Base-by-base conservation (phyloP, 2,113 vertebrate species). In the Dromas ardeola region DNA sequence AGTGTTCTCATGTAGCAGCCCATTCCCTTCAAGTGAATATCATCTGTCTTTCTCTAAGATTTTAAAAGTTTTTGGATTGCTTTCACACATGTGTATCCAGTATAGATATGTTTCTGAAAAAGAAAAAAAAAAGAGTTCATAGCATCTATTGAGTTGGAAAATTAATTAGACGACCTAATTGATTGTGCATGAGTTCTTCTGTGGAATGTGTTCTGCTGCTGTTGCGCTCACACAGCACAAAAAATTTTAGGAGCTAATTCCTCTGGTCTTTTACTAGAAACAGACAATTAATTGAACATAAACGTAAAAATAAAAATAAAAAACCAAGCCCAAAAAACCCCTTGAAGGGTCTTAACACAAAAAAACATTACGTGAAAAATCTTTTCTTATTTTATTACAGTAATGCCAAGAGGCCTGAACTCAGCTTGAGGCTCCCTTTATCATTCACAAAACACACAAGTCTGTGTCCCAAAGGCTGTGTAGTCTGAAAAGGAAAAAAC, bases 161-260 rank as follows among this genome's bases (percentile, higher is more conserved):
- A 97, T 98, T 98, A 98, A 97, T 97, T 97, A 97, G 96, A 62
- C 77, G n/a, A 83, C 95, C 85, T 96, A 96, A 97, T 98, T 97
- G 97, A 97, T 86, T 98, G 97, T 95, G 97, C 98, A 96, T 98
- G 98, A 98, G 71, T 89, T 97, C 88, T 65, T 96, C 70, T 47
- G 42, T 96, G 97, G 98, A 98, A 98, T 98, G 97, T 96, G 84
- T 95, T 91, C 92, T 89, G 86, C 97, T 96, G 78, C 78, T 76
- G 79, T 72, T 95, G 49, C 79, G 58, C 88, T 93, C 17, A 1
- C 91, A 52, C 84, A 81, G 52, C 49, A 53, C 70, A 93, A 76
- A 95, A 96, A 85, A 88, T 93, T 83, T 82, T 22, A 70, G 76
- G 86, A 97, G 83, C 13, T 47, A 91, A 79, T 93, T 96, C 91